Percentiles rank a stretch among this genome's conserved stretches.
phyloP scores from a whole-genome alignment of 2,888 invertebrate genomes.

The Noctua janthe region DNA sequence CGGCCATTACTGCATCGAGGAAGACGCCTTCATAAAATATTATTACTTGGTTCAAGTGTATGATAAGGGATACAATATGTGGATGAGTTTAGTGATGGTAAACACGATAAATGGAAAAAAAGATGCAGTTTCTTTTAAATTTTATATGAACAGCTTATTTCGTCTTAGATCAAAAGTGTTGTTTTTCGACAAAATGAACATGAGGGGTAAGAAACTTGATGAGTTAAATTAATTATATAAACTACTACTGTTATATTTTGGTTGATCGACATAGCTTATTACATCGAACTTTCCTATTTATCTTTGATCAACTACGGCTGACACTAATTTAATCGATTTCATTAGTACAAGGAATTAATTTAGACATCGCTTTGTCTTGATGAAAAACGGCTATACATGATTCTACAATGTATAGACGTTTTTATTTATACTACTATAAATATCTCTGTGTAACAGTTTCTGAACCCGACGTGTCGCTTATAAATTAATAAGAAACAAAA shows the following conservation, averaged over 20 bases:
- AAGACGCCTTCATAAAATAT: conserved; percentile 60
- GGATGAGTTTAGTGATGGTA: not conserved
- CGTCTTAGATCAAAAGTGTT: not conserved
- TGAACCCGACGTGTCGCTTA: not conserved
- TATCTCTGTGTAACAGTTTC: not conserved
- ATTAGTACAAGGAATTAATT: not conserved
- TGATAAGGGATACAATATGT: conserved; percentile 31
- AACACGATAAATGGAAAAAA: conserved; percentile 3
- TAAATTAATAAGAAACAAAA: conserved; percentile 6
- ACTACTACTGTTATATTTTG: not conserved
- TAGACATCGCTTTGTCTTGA: not conserved
- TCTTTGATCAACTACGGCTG: not conserved
- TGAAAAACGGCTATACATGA: not conserved
- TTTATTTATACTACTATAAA: too few relatives aligned
- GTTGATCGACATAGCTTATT: not conserved
- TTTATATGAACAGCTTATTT: too few relatives aligned
- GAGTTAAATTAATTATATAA: not conserved
- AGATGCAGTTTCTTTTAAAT: not conserved
- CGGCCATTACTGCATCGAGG: conserved; percentile 59
- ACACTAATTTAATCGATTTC: not conserved
- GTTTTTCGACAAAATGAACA: not conserved
- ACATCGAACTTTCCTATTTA: not conserved
- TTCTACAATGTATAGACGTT: not conserved
- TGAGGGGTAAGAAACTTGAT: not conserved
- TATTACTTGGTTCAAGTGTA: conserved; percentile 49